Conservation (phyloP, 2,113 vertebrate genomes). For the Indri indri region DNA sequence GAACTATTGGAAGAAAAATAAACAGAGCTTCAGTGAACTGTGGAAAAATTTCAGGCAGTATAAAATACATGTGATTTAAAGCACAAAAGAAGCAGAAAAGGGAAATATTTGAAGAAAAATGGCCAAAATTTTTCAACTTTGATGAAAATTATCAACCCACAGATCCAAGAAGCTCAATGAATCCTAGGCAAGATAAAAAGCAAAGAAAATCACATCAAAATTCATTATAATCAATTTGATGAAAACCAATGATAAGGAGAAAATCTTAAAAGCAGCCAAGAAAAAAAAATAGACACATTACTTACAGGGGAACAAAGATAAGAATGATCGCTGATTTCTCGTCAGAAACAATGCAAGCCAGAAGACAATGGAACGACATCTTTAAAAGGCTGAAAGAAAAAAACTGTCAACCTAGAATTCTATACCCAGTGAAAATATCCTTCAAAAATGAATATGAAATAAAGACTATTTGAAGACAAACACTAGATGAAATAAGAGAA, state of each 20-base stretch:
- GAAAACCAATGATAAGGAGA: background rate
- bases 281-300: constrained; percentile 46
- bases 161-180: constrained; percentile 43
- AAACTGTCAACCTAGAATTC: constrained; percentile 66
- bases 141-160: background rate
- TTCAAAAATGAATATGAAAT: constrained; percentile 53
- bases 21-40: constrained; percentile 31
- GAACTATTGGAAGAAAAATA: constrained; percentile 1
- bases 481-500: background rate
- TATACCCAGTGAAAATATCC: constrained; percentile 50
- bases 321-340: constrained; percentile 50
- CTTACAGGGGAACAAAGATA: constrained; percentile 65
- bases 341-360: constrained; percentile 58
- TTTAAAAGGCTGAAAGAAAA: constrained; percentile 65
- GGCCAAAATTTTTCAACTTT: background rate
- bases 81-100: background rate
- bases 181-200: constrained; percentile 12
- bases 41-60: background rate
- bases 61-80: background rate
- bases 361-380: constrained; percentile 57
- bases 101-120: background rate
- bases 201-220: constrained; percentile 40
- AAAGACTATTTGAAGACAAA: constrained; percentile 41
- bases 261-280: constrained; percentile 43
- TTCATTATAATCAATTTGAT: constrained; percentile 5